A percentile compares a stretch with the other conserved stretches of the same genome.
Evolutionary conservation across 2,113 vertebrate species (phyloP).

Genomic region (Ictalurus punctatus): DNA sequence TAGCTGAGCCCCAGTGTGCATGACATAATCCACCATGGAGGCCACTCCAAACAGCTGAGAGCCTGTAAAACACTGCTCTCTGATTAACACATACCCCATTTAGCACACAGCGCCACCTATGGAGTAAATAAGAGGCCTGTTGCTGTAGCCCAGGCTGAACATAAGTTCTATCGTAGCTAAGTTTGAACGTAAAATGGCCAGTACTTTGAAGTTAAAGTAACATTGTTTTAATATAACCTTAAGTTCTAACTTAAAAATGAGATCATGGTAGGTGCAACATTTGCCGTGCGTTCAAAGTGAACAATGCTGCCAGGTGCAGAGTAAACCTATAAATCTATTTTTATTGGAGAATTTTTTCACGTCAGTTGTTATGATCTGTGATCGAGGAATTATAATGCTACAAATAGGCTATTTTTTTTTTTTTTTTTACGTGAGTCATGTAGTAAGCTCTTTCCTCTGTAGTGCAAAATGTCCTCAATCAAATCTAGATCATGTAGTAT

Average conservation of each 20-base stretch:
- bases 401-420: neutral
- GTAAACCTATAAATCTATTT: neutral
- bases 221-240: no score
- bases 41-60: conserved; percentile 9
- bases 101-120: conserved; percentile 32
- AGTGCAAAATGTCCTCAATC: neutral
- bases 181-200: neutral
- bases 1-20: neutral
- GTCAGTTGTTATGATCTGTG: neutral
- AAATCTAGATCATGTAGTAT: neutral
- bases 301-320: neutral
- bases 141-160: neutral
- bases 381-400: neutral
- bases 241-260: no score
- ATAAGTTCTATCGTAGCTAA: neutral
- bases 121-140: neutral
- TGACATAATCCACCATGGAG: conserved; percentile 39
- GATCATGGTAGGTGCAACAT: neutral
- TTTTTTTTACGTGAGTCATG: neutral
- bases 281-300: neutral
- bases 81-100: conserved; percentile 21
- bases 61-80: conserved; percentile 17
- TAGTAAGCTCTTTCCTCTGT: neutral
- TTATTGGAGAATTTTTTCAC: neutral
- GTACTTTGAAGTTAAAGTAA: no score